Base-by-base conservation (phyloP, 1,140 invertebrate species). In the Neodiprion lecontei region DNA sequence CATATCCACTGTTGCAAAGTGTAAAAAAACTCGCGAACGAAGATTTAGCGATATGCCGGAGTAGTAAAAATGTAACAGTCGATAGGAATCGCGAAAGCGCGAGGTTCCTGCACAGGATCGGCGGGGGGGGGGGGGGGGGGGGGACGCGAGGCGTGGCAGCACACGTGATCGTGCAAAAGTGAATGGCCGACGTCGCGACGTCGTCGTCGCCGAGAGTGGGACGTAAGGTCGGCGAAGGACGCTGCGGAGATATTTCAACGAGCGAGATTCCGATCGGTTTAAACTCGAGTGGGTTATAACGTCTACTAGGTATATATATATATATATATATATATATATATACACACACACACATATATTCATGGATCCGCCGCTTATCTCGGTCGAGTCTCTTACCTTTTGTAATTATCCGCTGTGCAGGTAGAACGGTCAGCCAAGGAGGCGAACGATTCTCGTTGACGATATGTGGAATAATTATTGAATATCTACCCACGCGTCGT, bases 171-270 rank as follows among this genome's bases (percentile, higher is more conserved):
- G 67, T 23, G 67, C 67, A 47, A 23, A 47, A 21, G 67, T 69
- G 21, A 47, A 21, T 69, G 67, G 67, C 40, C 40, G 67, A 47
- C 67, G 67, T 69, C 40, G 67, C 67, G 67, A 69, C 40, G 21
- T 53, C 48, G 40, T 50, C 17, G 69, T 69, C 69, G 23, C 12
- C 53, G 72, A 66, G 72, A 66, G 79, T 75, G 70, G 75, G 76
- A 67, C 71, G 77, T 80, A 84, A 84, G 82, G 83, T 84, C 82
- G 81, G 74, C 69, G 80, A 84, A 84, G 83, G 82, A 83, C 83
- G 82, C 70, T 69, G 67, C 69, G 10, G 75, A 70, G 78, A 73
- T 61, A 68, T 73, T 69, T 71, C 76, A 50, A 23, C 74, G 47
- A 61, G 61, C 61, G 50, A 69, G 67, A 79, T 72, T 67, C 72